Evolutionary conservation across 1,140 invertebrate genomes (phyloP).

Genomic region (Drosophila sucinea): DNA sequence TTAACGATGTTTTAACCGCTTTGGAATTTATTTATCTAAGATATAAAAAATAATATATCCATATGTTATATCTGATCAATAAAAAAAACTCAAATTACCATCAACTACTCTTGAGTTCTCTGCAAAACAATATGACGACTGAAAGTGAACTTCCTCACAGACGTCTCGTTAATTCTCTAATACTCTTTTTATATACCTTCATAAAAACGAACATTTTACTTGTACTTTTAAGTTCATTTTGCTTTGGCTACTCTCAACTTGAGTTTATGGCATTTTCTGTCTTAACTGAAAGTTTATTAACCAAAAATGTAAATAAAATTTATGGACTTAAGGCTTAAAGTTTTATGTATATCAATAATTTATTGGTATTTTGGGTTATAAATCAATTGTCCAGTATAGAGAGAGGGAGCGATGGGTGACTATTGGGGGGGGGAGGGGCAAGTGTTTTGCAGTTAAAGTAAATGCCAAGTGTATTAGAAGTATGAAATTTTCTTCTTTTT

Average conservation of each 20-base stretch:
- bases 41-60: too few relatives aligned
- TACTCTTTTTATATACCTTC: not conserved
- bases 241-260: not conserved
- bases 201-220: not conserved
- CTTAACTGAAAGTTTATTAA: constrained; percentile 36
- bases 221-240: not conserved
- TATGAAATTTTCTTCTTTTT: constrained; percentile 16
- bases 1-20: too few relatives aligned
- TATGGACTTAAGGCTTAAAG: constrained; percentile 29
- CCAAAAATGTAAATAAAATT: constrained; percentile 46
- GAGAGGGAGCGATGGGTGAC: not conserved
- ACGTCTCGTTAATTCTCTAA: not conserved
- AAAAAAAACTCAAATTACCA: too few relatives aligned
- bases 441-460: constrained; percentile 61
- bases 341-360: constrained; percentile 62
- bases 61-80: too few relatives aligned
- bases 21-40: too few relatives aligned
- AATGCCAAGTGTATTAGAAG: constrained; percentile 37
- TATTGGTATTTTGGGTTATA: constrained; percentile 57
- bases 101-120: too few relatives aligned
- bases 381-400: constrained; percentile 36
- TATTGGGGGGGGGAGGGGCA: constrained; percentile 12
- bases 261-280: constrained; percentile 1
- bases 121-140: not conserved
- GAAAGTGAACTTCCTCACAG: not conserved